These are phyloP conservation scores for Theretra japonica DNA, from an alignment of 2,888 invertebrate genomes.

Conservation along the genomic window DNA sequence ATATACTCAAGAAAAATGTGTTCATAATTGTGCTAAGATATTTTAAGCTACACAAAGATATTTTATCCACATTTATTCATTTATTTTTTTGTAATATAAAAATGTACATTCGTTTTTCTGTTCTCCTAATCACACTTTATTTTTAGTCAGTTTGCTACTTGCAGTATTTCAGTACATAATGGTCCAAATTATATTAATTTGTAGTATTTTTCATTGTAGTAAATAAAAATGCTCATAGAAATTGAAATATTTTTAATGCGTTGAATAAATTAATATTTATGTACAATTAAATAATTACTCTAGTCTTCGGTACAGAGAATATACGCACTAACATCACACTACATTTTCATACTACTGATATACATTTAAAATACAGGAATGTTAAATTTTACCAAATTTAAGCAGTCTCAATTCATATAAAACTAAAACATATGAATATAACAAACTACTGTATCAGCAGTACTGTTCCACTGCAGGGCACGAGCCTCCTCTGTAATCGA, in stretches of 20 bases:
- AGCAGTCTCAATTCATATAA: background rate
- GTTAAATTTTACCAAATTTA: background rate
- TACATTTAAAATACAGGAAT: background rate
- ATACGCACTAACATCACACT: background rate
- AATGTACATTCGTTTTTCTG: no score
- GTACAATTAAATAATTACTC: background rate
- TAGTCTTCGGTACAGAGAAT: conserved; percentile 2
- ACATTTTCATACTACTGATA: background rate
- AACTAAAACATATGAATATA: background rate
- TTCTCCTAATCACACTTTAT: no score
- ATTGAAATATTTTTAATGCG: conserved; percentile 1
- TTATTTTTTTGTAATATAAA: no score
- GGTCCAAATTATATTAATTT: background rate
- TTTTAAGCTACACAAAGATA: no score
- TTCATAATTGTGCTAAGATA: no score
- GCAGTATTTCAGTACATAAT: no score
- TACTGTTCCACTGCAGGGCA: no score
- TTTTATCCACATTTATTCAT: no score
- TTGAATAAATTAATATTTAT: background rate
- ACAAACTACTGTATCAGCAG: no score
- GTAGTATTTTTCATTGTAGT: background rate
- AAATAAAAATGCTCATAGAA: background rate
- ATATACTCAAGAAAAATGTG: no score
- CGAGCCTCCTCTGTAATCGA: no score
- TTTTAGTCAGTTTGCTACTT: no score